A percentile compares a stretch with the other conserved stretches of the same genome.
Conservation (phyloP, 1,140 invertebrate genomes). For the Tetragnatha versicolor region DNA sequence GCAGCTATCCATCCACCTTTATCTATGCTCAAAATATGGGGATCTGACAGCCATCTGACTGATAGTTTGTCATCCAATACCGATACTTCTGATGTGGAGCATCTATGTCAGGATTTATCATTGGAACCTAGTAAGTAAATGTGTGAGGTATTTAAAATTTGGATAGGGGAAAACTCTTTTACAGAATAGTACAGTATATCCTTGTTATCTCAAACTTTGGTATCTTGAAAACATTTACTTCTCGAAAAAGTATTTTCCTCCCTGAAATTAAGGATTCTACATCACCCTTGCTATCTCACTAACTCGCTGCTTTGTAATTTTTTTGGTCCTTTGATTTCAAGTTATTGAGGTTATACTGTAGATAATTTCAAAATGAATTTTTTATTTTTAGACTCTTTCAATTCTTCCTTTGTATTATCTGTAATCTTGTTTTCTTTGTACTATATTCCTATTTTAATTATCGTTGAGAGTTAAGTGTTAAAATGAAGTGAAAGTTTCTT, state of each 20-base stretch:
- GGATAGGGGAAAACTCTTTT: not conserved
- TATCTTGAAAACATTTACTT: not conserved
- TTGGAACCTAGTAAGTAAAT: constrained; percentile 25
- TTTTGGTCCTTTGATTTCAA: not conserved
- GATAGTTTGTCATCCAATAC: constrained; percentile 25
- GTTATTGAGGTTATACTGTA: no score
- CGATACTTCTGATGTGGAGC: constrained; percentile 24
- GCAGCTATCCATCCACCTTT: constrained; percentile 49
- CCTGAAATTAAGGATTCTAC: not conserved
- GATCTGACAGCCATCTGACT: constrained; percentile 28
- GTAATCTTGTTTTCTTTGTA: no score
- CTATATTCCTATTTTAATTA: no score
- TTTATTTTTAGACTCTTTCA: no score
- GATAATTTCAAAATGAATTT: no score
- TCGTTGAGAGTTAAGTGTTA: no score
- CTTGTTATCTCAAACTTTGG: not conserved
- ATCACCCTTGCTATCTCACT: not conserved
- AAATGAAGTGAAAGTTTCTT: no score
- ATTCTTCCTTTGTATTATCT: no score
- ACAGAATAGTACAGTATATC: not conserved
- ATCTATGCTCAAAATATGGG: constrained; percentile 28
- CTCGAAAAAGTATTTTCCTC: not conserved
- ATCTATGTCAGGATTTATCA: constrained; percentile 31
- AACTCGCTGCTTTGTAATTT: not conserved
- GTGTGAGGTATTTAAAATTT: not conserved